Evolutionary conservation across 2,797 vertebrate genomes (phyloP).

Genomic region (Sarcophilus harrisii): DNA sequence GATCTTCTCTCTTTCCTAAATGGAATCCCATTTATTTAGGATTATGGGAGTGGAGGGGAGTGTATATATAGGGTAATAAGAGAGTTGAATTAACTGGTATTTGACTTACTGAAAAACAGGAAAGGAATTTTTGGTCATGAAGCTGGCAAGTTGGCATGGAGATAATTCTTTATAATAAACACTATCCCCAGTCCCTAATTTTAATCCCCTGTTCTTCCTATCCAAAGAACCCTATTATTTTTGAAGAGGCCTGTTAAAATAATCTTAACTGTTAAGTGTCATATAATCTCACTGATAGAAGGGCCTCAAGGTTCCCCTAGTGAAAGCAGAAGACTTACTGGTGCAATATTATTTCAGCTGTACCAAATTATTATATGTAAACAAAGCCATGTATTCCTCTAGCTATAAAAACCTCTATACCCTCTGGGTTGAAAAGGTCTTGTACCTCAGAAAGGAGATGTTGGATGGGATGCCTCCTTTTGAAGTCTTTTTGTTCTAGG

Average conservation of each 20-base stretch:
- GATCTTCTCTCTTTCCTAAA: slow-evolving; percentile 41
- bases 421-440: slow-evolving; percentile 44
- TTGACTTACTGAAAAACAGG: slow-evolving; percentile 83
- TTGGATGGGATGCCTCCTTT: not conserved
- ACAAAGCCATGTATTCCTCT: slow-evolving; percentile 53
- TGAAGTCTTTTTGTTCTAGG: slow-evolving; percentile 12
- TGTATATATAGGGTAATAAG: not conserved
- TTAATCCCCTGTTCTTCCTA: slow-evolving; percentile 83
- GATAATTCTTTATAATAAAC: slow-evolving; percentile 82
- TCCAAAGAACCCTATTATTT: slow-evolving; percentile 77
- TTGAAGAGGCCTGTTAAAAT: slow-evolving; percentile 72
- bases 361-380: slow-evolving; percentile 73
- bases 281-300: slow-evolving; percentile 50
- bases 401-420: slow-evolving; percentile 45
- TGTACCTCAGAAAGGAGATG: slow-evolving; percentile 50
- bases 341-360: slow-evolving; percentile 78
- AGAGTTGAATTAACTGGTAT: slow-evolving; percentile 71
- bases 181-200: slow-evolving; percentile 80
- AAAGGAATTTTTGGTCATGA: slow-evolving; percentile 87
- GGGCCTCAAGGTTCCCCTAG: slow-evolving; percentile 36
- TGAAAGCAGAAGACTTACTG: slow-evolving; percentile 49
- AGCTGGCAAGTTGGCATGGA: slow-evolving; percentile 71
- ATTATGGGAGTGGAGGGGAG: slow-evolving; percentile 38
- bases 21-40: slow-evolving; percentile 24
- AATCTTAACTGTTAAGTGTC: slow-evolving; percentile 77